Conservation (phyloP, 2,888 invertebrate species). For the Cephalotes varians region DNA sequence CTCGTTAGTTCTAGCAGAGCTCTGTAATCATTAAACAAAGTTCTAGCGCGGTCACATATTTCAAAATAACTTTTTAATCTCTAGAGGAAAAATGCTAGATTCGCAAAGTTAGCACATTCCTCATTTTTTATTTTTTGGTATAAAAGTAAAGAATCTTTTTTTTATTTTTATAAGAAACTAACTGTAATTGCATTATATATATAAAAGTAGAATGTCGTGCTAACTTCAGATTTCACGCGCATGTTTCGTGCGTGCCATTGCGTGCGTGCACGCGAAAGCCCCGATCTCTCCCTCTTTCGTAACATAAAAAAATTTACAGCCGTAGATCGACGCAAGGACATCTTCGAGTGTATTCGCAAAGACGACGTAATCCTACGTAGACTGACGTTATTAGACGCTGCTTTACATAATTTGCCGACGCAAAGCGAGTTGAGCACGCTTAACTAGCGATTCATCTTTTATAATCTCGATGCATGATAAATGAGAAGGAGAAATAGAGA, state of each 20-base stretch:
- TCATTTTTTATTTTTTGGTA: no score
- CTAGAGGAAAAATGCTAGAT: no score
- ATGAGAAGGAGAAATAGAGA: slow-evolving; percentile 16
- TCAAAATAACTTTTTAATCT: no score
- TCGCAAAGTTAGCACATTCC: no score
- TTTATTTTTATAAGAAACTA: no score
- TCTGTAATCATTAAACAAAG: no score
- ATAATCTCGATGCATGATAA: slow-evolving; percentile 20
- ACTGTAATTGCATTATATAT: no score
- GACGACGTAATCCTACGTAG: not conserved
- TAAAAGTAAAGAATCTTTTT: no score
- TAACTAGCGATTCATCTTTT: slow-evolving; percentile 12
- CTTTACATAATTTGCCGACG: slow-evolving; percentile 28
- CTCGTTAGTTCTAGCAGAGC: no score
- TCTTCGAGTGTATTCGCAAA: not conserved
- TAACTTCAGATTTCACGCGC: no score
- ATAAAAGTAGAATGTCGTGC: no score
- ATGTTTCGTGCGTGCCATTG: not conserved
- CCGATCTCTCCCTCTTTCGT: slow-evolving; percentile 7
- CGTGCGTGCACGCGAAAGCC: not conserved
- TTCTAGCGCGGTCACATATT: no score
- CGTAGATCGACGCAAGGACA: not conserved
- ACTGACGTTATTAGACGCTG: not conserved
- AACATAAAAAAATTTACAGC: not conserved
- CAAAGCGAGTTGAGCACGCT: not conserved